A percentile compares a stretch with the other conserved stretches of the same genome.
These are phyloP conservation scores for Netelia fuscicornis DNA, from an alignment of 2,888 invertebrate species.

Conservation along the genomic window DNA sequence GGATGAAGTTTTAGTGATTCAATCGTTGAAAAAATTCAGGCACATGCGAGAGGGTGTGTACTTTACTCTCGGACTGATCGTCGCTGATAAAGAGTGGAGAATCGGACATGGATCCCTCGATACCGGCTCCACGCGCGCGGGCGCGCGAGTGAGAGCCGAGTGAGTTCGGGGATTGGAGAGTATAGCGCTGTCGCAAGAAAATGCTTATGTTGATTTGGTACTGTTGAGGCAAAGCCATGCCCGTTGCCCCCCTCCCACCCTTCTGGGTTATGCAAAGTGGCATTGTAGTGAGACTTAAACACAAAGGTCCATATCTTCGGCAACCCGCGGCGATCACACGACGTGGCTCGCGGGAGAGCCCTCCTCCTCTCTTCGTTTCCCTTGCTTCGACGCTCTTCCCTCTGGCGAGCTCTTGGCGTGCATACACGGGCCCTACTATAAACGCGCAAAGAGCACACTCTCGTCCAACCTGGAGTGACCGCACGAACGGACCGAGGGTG, in stretches of 20 bases:
- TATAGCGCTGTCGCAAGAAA: constrained; percentile 56
- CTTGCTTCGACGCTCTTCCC: constrained; percentile 50
- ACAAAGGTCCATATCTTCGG: constrained; percentile 74
- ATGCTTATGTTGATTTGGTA: constrained; percentile 71
- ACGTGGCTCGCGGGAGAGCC: constrained; percentile 42
- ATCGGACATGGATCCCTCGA: constrained; percentile 19
- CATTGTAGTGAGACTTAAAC: constrained; percentile 73
- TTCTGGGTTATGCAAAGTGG: constrained; percentile 70
- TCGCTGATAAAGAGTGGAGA: constrained; percentile 49
- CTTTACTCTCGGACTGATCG: constrained; percentile 51
- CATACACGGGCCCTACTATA: constrained; percentile 59
- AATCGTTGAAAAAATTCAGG: constrained; percentile 67
- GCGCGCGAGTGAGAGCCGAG: constrained; percentile 10
- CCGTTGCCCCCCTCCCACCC: constrained; percentile 36
- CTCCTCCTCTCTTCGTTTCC: constrained; percentile 36
- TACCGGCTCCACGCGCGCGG: neutral
- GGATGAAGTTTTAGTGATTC: constrained; percentile 56
- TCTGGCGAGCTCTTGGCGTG: constrained; percentile 51
- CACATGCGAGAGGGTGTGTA: constrained; percentile 49
- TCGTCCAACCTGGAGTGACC: constrained; percentile 63
- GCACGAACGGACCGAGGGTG: constrained; percentile 23
- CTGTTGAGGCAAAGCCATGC: constrained; percentile 59
- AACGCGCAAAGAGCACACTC: constrained; percentile 60
- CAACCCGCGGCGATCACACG: constrained; percentile 72
- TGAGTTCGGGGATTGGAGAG: constrained; percentile 44